These are phyloP conservation scores for Sphaerodactylus townsendi DNA, from an alignment of 2,113 vertebrate genomes.

Conservation along the genomic window DNA sequence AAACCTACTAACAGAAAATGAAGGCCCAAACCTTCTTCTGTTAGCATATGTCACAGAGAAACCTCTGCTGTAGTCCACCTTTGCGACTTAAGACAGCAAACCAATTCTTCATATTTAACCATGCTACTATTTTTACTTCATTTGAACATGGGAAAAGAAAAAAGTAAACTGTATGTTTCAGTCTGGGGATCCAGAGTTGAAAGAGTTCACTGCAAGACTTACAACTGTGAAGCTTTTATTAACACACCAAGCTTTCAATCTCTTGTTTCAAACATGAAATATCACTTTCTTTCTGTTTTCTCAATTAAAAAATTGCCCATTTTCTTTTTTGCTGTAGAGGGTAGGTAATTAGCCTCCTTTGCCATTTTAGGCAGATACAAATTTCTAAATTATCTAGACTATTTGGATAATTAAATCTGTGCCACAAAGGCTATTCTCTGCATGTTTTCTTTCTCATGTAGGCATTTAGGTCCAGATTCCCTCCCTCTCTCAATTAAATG, in stretches of 20 bases:
- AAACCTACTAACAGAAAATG: too few relatives aligned
- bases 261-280: neutral
- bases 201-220: neutral
- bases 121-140: neutral
- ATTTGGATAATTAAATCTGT: constrained; percentile 52
- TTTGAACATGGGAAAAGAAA: constrained; percentile 17
- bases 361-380: constrained; percentile 18
- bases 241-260: neutral
- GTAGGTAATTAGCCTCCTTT: constrained; percentile 37
- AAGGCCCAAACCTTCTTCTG: too few relatives aligned
- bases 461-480: constrained; percentile 12
- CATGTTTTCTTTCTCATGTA: constrained; percentile 14
- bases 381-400: constrained; percentile 51
- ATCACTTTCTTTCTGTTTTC: constrained; percentile 12
- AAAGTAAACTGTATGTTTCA: constrained; percentile 13
- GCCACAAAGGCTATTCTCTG: constrained; percentile 36
- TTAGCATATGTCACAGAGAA: too few relatives aligned
- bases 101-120: neutral
- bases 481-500: neutral
- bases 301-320: constrained; percentile 24
- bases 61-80: too few relatives aligned
- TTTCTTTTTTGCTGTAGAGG: constrained; percentile 26
- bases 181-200: neutral
- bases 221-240: constrained; percentile 8
- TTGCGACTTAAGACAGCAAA: neutral